A percentile compares a stretch with the other conserved stretches of the same genome.
These are phyloP conservation scores for Megaleporinus macrocephalus DNA, from an alignment of 2,113 vertebrate genomes.

Conservation along the genomic window DNA sequence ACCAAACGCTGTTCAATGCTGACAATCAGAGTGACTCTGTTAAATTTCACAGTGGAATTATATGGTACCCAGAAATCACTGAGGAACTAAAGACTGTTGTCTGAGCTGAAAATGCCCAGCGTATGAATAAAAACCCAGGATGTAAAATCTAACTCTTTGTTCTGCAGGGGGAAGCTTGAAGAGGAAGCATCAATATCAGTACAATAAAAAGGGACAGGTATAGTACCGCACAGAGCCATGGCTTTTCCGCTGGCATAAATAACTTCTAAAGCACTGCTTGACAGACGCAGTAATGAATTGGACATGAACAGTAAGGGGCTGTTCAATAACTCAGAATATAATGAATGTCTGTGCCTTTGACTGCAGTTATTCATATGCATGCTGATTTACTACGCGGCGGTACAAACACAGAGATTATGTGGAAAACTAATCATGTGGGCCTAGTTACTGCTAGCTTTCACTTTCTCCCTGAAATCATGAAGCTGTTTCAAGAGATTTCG, in stretches of 20 bases:
- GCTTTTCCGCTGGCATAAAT: slow-evolving; percentile 60
- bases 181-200: slow-evolving; percentile 58
- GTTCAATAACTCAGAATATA: slow-evolving; percentile 49
- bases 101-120: slow-evolving; percentile 38
- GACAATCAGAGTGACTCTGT: not conserved
- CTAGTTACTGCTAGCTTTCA: not conserved
- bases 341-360: slow-evolving; percentile 44
- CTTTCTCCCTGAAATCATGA: not conserved
- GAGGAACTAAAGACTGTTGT: not conserved
- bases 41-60: not conserved
- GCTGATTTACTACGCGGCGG: slow-evolving; percentile 39
- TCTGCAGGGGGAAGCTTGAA: slow-evolving; percentile 49
- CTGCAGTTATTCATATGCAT: slow-evolving; percentile 36
- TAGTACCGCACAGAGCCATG: slow-evolving; percentile 51
- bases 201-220: slow-evolving; percentile 63
- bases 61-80: not conserved
- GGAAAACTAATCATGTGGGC: not conserved
- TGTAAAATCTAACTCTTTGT: slow-evolving; percentile 62
- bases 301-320: slow-evolving; percentile 22
- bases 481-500: not conserved
- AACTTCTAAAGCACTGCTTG: slow-evolving; percentile 52
- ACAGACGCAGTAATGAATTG: slow-evolving; percentile 53
- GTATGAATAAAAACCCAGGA: slow-evolving; percentile 44
- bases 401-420: slow-evolving; percentile 1
- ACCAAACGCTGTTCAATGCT: not conserved